Evolutionary conservation across 2,888 invertebrate species (phyloP).

Genomic region (Plebejus melissa): DNA sequence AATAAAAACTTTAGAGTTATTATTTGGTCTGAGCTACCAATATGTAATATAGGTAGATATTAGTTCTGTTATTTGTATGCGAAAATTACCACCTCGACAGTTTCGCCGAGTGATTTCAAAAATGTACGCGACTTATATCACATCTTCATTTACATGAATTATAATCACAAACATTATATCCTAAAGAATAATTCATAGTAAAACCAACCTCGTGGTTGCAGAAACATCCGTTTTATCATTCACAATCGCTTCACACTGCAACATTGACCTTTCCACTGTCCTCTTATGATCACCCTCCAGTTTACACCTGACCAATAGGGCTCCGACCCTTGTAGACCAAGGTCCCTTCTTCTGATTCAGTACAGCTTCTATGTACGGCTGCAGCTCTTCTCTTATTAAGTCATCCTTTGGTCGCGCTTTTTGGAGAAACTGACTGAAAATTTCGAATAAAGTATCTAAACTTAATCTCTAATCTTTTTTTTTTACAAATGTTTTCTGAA

Average conservation of each 20-base stretch:
- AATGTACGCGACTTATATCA: too few species aligned
- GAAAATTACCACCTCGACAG: too few species aligned
- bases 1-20: too few species aligned
- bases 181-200: too few species aligned
- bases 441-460: neutral
- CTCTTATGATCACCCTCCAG: slow-evolving; percentile 88
- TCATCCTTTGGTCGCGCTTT: slow-evolving; percentile 89
- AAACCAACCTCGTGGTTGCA: slow-evolving; percentile 51
- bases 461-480: too few species aligned
- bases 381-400: slow-evolving; percentile 88
- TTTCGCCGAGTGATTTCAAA: too few species aligned
- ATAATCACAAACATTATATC: too few species aligned
- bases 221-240: slow-evolving; percentile 65
- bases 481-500: too few species aligned
- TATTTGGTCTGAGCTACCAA: too few species aligned
- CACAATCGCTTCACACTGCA: slow-evolving; percentile 90
- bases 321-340: slow-evolving; percentile 87
- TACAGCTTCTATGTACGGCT: slow-evolving; percentile 85
- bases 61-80: too few species aligned
- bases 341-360: slow-evolving; percentile 82
- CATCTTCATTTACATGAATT: too few species aligned
- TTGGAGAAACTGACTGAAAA: slow-evolving; percentile 82
- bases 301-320: slow-evolving; percentile 86
- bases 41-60: too few species aligned
- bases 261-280: slow-evolving; percentile 92